Evolutionary conservation across 1,140 invertebrate species (phyloP), one percentile per base, ranked within the genome.

Genomic region (Heliconius melpomene): DNA sequence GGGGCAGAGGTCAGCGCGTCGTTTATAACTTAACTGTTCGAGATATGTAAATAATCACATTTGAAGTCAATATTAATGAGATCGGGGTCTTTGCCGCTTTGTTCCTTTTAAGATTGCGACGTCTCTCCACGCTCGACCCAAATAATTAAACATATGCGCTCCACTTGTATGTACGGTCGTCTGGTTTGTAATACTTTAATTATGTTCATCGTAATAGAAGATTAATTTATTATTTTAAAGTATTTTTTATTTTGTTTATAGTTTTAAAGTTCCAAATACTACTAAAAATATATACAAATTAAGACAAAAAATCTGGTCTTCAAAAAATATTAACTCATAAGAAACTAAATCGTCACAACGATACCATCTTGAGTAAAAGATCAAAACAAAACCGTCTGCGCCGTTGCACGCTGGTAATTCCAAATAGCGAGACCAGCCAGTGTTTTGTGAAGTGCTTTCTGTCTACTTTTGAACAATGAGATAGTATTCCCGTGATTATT

Each of bases 371-470:
- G 38, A 74, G 75, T 26, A 76, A n/a, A 40, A 36, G 9, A 79
- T 54, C 52, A 23, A 72, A 77, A 77, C 75, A 80, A 80, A 77
- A 80, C 66, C 54, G 72, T 50, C 52, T 74, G 52, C 70, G 72
- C 40, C 54, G 71, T 74, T 70, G 75, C 75, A 77, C 73, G 66
- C 72, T 73, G 74, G 74, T 66, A 80, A 80, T 77, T 80, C 71
- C 75, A 26, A 74, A 77, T 76, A 70, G 79, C 72, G 54, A 77
- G 79, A 74, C 79, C 71, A 77, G 73, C 79, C 71, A 77, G 73
- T 80, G 79, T 80, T 80, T 80, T 74, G 75, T 80, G 77, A 80
- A 80, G 79, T 80, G 54, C 72, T 77, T 71, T 74, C 79, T 77
- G 79, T 76, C 79, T 80, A 52, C 75, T 77, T 74, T 73, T 74